phyloP scores from a whole-genome alignment of 2,888 invertebrate genomes.

The Petrolisthes cinctipes region DNA sequence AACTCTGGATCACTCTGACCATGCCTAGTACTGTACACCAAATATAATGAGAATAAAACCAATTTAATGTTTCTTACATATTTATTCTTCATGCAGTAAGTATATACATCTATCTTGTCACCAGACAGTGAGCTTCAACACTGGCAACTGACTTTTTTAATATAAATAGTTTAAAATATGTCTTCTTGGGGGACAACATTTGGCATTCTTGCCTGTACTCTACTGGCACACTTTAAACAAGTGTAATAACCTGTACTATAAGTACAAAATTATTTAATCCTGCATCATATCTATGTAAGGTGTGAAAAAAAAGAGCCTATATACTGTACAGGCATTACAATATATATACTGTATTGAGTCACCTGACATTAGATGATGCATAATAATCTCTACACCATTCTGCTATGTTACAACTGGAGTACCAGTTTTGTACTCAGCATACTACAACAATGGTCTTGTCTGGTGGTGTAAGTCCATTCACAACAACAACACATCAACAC shows the following conservation, averaged over 20 bases:
- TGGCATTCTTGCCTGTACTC: slow-evolving; percentile 35
- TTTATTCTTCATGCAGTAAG: slow-evolving; percentile 39
- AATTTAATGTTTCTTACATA: background rate
- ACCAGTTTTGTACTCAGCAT: background rate
- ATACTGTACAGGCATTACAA: slow-evolving; percentile 9
- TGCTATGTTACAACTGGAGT: background rate
- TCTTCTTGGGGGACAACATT: slow-evolving; percentile 41
- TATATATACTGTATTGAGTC: background rate
- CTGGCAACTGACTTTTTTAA: slow-evolving; percentile 32
- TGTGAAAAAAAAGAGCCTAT: background rate
- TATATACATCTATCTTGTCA: slow-evolving; percentile 42
- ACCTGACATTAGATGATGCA: background rate
- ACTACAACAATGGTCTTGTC: too few species aligned
- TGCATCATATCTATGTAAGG: background rate
- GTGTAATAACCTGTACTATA: slow-evolving; percentile 59
- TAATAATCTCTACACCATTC: background rate
- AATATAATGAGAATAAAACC: background rate
- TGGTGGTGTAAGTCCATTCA: too few species aligned
- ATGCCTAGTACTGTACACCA: background rate
- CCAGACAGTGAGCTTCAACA: slow-evolving; percentile 39
- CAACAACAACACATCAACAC: too few species aligned
- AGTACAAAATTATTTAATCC: slow-evolving; percentile 54
- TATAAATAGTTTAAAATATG: slow-evolving; percentile 47
- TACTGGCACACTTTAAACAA: slow-evolving; percentile 58
- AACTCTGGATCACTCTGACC: too few species aligned